These are phyloP conservation scores for Neosalanx taihuensis DNA, from an alignment of 2,797 vertebrate genomes.

Conservation along the genomic window DNA sequence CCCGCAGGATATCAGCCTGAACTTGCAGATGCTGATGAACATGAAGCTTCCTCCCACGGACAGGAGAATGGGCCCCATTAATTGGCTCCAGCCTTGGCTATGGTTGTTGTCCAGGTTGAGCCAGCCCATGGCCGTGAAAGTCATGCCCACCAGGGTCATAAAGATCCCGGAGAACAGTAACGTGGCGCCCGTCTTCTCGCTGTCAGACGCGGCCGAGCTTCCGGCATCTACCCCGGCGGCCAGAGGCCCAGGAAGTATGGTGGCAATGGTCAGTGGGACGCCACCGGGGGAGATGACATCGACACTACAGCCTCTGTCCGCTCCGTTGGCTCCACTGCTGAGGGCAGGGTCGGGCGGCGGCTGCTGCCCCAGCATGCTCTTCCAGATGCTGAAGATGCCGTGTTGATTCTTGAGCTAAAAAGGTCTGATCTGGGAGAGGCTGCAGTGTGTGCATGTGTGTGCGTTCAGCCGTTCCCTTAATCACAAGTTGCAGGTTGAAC, in stretches of 20 bases:
- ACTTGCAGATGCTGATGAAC: slow-evolving; percentile 78
- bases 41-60: slow-evolving; percentile 78
- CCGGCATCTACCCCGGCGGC: too few relatives aligned
- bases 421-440: neutral
- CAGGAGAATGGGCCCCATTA: slow-evolving; percentile 82
- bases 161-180: slow-evolving; percentile 81
- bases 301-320: neutral
- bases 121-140: slow-evolving; percentile 80
- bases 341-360: slow-evolving; percentile 21
- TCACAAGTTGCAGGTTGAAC: slow-evolving; percentile 8
- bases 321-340: neutral
- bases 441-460: neutral
- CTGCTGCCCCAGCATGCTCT: slow-evolving; percentile 1
- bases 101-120: slow-evolving; percentile 58
- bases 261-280: neutral
- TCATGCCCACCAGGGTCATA: slow-evolving; percentile 76
- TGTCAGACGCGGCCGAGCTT: neutral
- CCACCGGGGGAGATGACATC: slow-evolving; percentile 60
- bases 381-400: slow-evolving; percentile 14
- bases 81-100: slow-evolving; percentile 76
- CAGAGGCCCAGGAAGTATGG: neutral
- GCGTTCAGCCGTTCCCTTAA: neutral
- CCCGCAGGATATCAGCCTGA: slow-evolving; percentile 72
- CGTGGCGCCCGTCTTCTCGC: slow-evolving; percentile 72
- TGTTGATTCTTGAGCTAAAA: slow-evolving; percentile 17